Percentiles rank a stretch among this genome's conserved stretches.
phyloP scores from a whole-genome alignment of 2,113 vertebrate genomes.

The Reinhardtius hippoglossoides region DNA sequence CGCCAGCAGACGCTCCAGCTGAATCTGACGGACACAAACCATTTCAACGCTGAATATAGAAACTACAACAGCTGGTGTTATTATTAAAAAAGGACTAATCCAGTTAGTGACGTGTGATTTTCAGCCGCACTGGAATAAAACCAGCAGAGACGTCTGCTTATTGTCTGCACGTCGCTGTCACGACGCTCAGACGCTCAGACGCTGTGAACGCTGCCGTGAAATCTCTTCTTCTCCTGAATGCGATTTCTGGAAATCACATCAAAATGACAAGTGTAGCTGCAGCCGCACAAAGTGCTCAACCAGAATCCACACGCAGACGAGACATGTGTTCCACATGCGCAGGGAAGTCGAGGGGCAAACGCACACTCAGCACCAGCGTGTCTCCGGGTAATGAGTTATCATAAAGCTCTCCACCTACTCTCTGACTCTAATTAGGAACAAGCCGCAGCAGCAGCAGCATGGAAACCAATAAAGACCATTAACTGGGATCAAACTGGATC shows the following conservation, averaged over 20 bases:
- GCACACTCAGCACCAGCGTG: slow-evolving; percentile 3
- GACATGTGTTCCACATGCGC: background rate
- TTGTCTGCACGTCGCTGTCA: background rate
- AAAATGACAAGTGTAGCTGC: slow-evolving; percentile 47
- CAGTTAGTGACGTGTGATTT: background rate
- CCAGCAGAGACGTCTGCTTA: too few species aligned
- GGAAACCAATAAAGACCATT: slow-evolving; percentile 51
- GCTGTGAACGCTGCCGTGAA: slow-evolving; percentile 44
- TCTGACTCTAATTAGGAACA: slow-evolving; percentile 56
- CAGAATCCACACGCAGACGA: background rate
- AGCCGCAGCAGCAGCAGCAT: slow-evolving; percentile 22
- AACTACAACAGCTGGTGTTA: background rate
- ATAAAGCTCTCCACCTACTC: slow-evolving; percentile 69
- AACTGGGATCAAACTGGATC: slow-evolving; percentile 56
- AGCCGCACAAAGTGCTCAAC: background rate
- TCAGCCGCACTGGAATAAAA: background rate
- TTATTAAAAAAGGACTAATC: background rate
- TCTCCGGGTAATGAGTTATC: slow-evolving; percentile 53
- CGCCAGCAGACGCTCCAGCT: slow-evolving; percentile 92
- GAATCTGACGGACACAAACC: slow-evolving; percentile 71
- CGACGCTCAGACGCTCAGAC: slow-evolving; percentile 12
- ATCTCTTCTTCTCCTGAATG: slow-evolving; percentile 55
- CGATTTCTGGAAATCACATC: slow-evolving; percentile 49
- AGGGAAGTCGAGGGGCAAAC: background rate
- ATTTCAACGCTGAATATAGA: background rate